Conservation (phyloP, 1,140 invertebrate genomes). For the Achroia grisella region DNA sequence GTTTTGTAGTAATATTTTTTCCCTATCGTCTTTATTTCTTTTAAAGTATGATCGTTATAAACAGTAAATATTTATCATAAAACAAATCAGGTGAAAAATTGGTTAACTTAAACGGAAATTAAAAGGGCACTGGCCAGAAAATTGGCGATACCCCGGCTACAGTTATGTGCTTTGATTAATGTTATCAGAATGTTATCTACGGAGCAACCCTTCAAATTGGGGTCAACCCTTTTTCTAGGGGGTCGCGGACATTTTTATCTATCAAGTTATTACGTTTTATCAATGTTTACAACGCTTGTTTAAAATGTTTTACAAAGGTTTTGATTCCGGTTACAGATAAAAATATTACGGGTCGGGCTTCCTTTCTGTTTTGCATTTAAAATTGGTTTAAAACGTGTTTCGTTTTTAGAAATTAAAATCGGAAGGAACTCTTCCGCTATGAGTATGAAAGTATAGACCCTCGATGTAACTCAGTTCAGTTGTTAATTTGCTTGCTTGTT, state of each 20-base stretch:
- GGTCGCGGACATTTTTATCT: slow-evolving; percentile 33
- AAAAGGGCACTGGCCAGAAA: slow-evolving; percentile 61
- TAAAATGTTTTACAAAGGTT: slow-evolving; percentile 3
- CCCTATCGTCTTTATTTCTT: too few species aligned
- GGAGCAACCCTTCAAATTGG: slow-evolving; percentile 35
- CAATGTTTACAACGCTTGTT: not conserved
- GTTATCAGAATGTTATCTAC: slow-evolving; percentile 58
- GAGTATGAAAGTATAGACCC: too few species aligned
- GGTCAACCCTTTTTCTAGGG: slow-evolving; percentile 46
- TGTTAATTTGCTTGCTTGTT: too few species aligned
- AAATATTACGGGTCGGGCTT: not conserved
- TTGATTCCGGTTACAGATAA: not conserved
- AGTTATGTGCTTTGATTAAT: slow-evolving; percentile 58
- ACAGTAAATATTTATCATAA: slow-evolving; percentile 25
- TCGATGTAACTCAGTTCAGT: too few species aligned
- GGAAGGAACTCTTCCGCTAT: too few species aligned
- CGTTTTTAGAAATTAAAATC: too few species aligned
- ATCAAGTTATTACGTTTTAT: slow-evolving; percentile 15
- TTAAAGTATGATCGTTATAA: too few species aligned
- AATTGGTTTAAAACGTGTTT: too few species aligned
- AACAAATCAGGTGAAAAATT: slow-evolving; percentile 35
- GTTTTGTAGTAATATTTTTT: too few species aligned
- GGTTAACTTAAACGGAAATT: slow-evolving; percentile 40
- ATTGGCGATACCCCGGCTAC: slow-evolving; percentile 32
- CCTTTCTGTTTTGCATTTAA: too few species aligned